Conservation (phyloP, 2,797 vertebrate genomes). For the Buphagus erythrorhynchus region DNA sequence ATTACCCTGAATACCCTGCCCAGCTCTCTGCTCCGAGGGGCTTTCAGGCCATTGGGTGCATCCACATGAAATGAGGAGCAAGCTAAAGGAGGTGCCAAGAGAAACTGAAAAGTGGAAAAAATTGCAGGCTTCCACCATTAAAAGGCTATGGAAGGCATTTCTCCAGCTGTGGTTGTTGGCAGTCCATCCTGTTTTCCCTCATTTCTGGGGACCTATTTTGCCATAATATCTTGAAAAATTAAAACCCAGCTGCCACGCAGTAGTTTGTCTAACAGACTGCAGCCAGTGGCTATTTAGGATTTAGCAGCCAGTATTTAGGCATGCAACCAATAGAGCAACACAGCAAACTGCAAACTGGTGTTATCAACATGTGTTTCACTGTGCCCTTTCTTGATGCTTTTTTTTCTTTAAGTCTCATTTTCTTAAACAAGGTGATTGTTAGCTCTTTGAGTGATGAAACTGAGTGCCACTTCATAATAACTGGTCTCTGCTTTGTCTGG, state of each 20-base stretch:
- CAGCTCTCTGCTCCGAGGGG: neutral
- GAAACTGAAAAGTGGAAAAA: neutral
- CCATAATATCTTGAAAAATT: neutral
- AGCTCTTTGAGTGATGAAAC: neutral
- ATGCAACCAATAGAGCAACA: neutral
- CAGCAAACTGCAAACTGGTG: neutral
- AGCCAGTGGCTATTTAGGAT: neutral
- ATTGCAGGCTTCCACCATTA: neutral
- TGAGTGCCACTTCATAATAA: neutral
- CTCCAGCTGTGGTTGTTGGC: neutral
- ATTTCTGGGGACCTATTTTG: neutral
- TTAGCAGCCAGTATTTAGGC: neutral
- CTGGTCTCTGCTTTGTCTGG: neutral
- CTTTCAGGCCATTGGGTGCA: neutral
- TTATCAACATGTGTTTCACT: rapidly evolving
- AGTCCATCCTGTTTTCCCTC: neutral
- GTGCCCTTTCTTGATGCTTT: neutral
- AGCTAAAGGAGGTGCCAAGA: neutral
- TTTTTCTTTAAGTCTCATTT: neutral
- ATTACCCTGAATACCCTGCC: rapidly evolving
- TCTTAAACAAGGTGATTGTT: neutral
- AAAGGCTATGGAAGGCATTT: neutral
- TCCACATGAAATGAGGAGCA: neutral
- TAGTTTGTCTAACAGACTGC: neutral
- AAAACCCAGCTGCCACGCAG: neutral